phyloP scores from a whole-genome alignment of 2,888 invertebrate genomes.

The Trachelus troglodyta region DNA sequence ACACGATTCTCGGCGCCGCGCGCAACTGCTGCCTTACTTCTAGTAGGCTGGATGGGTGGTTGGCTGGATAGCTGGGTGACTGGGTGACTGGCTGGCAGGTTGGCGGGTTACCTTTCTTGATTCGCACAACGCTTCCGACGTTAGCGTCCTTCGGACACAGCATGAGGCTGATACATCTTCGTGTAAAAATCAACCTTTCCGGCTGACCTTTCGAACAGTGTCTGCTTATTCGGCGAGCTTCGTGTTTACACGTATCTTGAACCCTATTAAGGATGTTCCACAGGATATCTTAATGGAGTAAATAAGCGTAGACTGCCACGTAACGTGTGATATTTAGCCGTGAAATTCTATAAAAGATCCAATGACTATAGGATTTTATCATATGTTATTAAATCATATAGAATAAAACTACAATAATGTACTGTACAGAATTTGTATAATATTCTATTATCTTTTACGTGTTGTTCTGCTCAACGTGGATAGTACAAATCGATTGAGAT shows the following conservation, averaged over 20 bases:
- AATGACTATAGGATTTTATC: not conserved
- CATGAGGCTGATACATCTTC: not conserved
- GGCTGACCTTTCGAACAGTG: not conserved
- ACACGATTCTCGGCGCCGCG: slow-evolving; percentile 29
- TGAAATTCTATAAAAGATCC: not conserved
- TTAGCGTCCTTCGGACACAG: not conserved
- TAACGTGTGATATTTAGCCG: not conserved
- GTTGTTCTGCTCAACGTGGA: not conserved
- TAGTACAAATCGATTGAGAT: not conserved
- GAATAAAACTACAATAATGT: not conserved
- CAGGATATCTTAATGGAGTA: not conserved
- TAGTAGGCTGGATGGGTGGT: not conserved
- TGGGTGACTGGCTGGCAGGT: not conserved
- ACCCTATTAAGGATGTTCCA: not conserved
- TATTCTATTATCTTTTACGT: too few relatives aligned
- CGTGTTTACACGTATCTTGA: not conserved
- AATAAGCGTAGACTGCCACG: not conserved
- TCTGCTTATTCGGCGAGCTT: not conserved
- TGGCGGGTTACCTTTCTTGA: not conserved
- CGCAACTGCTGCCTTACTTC: slow-evolving; percentile 28
- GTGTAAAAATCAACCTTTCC: not conserved
- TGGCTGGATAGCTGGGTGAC: not conserved
- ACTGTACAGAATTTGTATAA: not conserved
- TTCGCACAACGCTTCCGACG: not conserved
- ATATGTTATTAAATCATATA: not conserved